A percentile compares a stretch with the other conserved stretches of the same genome.
These are phyloP conservation scores for Poecilia picta DNA, from an alignment of 2,797 vertebrate species.

Conservation along the genomic window DNA sequence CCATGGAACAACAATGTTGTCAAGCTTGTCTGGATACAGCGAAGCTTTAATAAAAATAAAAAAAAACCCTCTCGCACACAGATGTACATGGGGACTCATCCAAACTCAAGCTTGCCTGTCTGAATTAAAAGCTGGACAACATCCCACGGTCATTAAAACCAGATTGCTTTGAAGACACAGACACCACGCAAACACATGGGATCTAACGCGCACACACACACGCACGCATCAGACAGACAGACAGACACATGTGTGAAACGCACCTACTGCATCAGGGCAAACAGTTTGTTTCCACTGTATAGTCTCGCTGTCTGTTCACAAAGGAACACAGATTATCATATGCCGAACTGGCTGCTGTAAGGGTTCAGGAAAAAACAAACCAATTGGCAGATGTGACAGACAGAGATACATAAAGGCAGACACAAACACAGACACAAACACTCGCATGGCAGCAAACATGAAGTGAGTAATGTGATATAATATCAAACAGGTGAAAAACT, in stretches of 20 bases:
- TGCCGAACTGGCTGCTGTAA: slow-evolving; percentile 47
- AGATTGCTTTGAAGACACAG: slow-evolving; percentile 72
- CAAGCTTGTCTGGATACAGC: slow-evolving; percentile 36
- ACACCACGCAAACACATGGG: slow-evolving; percentile 65
- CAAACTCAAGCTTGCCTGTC: slow-evolving; percentile 71
- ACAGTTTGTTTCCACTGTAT: slow-evolving; percentile 72
- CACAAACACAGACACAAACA: slow-evolving; percentile 65
- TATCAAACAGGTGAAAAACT: slow-evolving; percentile 73
- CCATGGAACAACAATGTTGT: slow-evolving; percentile 34
- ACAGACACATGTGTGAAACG: slow-evolving; percentile 35
- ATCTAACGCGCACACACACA: slow-evolving; percentile 32
- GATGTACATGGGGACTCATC: slow-evolving; percentile 31
- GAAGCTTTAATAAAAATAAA: slow-evolving; percentile 37
- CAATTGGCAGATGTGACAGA: slow-evolving; percentile 53
- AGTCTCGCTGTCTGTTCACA: slow-evolving; percentile 69
- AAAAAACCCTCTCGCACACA: slow-evolving; percentile 13
- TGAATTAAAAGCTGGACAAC: slow-evolving; percentile 75
- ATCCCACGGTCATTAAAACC: slow-evolving; percentile 75
- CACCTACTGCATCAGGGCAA: slow-evolving; percentile 54
- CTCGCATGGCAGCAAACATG: slow-evolving; percentile 58
- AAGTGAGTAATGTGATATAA: slow-evolving; percentile 73
- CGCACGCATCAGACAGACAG: background rate
- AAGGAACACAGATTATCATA: slow-evolving; percentile 61
- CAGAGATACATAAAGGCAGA: slow-evolving; percentile 64
- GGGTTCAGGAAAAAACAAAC: slow-evolving; percentile 58